Evolutionary conservation across 2,113 vertebrate genomes (phyloP).

Genomic region (Protobothrops mucrosquamatus): DNA sequence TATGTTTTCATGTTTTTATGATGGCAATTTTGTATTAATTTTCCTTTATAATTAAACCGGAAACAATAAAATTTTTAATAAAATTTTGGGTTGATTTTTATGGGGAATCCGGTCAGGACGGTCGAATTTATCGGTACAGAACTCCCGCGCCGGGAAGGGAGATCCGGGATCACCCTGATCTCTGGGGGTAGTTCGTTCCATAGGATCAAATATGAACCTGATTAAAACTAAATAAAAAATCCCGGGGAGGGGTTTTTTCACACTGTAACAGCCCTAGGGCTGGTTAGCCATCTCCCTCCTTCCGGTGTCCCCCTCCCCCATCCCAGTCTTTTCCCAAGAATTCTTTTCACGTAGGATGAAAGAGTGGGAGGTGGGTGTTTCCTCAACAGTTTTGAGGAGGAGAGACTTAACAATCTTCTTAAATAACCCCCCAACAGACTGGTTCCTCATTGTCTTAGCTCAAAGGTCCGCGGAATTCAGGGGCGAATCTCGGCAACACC

Average conservation of each 20-base stretch:
- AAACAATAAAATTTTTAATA: too few species aligned
- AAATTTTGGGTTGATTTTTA: too few species aligned
- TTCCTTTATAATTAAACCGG: too few species aligned
- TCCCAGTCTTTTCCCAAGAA: neutral
- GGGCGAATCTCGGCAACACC: neutral
- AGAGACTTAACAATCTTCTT: neutral
- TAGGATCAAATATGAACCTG: neutral
- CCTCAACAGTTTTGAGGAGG: neutral
- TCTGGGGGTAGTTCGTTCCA: too few species aligned
- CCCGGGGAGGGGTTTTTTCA: neutral
- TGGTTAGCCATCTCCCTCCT: neutral
- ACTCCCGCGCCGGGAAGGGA: too few species aligned
- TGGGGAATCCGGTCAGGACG: too few species aligned
- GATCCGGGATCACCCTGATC: too few species aligned
- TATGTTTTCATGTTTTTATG: too few species aligned
- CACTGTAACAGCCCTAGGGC: neutral
- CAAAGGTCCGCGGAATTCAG: neutral
- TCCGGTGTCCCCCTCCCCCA: neutral
- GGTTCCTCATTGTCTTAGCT: neutral
- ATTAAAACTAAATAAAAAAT: neutral
- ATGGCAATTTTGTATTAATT: too few species aligned
- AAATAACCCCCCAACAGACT: neutral
- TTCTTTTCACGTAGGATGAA: neutral
- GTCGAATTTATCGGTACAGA: too few species aligned
- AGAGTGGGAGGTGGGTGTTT: neutral